These are phyloP conservation scores for Atethmia centrago DNA, from an alignment of 2,888 invertebrate genomes.

Conservation along the genomic window DNA sequence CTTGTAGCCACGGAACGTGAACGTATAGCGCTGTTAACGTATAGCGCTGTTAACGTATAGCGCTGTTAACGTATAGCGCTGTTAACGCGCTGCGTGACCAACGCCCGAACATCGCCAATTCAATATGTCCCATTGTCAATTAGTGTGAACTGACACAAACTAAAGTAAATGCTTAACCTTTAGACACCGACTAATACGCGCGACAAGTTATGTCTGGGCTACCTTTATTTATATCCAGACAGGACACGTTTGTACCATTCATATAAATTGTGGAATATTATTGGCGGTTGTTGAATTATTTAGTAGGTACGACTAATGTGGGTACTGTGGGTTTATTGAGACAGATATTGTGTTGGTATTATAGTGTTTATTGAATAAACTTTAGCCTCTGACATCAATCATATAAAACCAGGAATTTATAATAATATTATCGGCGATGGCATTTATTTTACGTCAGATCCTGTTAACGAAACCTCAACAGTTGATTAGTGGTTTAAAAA, in stretches of 20 bases:
- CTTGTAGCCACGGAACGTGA: neutral
- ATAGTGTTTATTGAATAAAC: constrained; percentile 33
- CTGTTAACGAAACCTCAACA: neutral
- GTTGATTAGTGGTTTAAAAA: neutral
- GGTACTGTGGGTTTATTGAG: constrained; percentile 26
- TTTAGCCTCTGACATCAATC: constrained; percentile 40
- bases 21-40: neutral
- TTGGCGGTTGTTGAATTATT: constrained; percentile 46
- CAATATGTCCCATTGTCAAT: constrained; percentile 39
- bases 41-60: too few species aligned
- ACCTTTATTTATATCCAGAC: constrained; percentile 29
- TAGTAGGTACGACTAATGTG: constrained; percentile 47
- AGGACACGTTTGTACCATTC: constrained; percentile 42
- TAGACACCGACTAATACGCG: constrained; percentile 21
- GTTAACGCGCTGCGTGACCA: neutral
- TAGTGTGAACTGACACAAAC: constrained; percentile 34
- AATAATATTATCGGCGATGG: constrained; percentile 4
- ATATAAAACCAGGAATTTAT: constrained; percentile 12
- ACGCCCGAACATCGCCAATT: neutral
- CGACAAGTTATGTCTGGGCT: constrained; percentile 27
- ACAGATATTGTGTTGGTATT: constrained; percentile 34
- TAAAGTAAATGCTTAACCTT: constrained; percentile 37
- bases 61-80: neutral
- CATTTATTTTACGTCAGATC: constrained; percentile 4
- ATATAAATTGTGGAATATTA: constrained; percentile 42